Conservation (phyloP, 30 jellyfish, hydroid and myxozoan species). For the Mastigias papua region DNA sequence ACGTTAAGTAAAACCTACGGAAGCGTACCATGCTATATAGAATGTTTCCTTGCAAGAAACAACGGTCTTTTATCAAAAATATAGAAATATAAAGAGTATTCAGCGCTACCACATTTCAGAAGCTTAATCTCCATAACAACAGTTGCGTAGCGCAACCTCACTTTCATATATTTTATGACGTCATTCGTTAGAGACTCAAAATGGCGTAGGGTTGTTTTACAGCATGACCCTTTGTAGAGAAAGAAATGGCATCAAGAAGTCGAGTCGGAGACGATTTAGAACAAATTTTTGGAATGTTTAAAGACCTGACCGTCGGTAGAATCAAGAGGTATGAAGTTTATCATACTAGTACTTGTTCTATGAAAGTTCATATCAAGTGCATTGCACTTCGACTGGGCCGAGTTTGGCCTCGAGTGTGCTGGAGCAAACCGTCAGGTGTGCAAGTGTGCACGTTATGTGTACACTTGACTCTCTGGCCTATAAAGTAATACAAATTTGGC, state of each 20-base stretch:
- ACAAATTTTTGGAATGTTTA: constrained; percentile 30
- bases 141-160: neutral
- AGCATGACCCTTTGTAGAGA: neutral
- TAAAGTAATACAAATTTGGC: too few relatives aligned
- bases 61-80: too few relatives aligned
- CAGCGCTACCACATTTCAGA: too few relatives aligned
- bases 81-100: too few relatives aligned
- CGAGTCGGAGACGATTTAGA: constrained; percentile 39
- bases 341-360: too few relatives aligned
- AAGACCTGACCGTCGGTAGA: constrained; percentile 28
- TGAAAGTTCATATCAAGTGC: neutral
- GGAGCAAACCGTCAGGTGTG: too few relatives aligned
- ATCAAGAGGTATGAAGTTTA: constrained; percentile 18
- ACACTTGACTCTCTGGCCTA: too few relatives aligned
- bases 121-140: neutral
- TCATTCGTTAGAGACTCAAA: neutral
- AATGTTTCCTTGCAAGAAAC: too few relatives aligned
- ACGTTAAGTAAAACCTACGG: too few relatives aligned
- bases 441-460: too few relatives aligned
- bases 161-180: neutral
- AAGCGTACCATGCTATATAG: too few relatives aligned
- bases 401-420: neutral
- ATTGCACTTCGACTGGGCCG: neutral
- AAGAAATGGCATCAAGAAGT: neutral
- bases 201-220: constrained; percentile 8